phyloP scores from a whole-genome alignment of 2,888 invertebrate genomes.

The Plebejus melissa region DNA sequence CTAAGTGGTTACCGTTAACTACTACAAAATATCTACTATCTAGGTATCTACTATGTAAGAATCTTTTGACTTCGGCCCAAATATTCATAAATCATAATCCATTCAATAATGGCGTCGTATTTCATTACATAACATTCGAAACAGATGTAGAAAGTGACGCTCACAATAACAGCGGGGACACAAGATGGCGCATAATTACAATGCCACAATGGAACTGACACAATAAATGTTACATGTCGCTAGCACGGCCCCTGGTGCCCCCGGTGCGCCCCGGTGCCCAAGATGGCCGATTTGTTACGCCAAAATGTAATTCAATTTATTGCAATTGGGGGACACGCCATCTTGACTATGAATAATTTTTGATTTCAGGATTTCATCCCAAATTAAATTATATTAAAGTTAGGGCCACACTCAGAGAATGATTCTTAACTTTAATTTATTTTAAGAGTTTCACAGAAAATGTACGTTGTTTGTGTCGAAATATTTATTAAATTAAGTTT shows the following conservation, averaged over 20 bases:
- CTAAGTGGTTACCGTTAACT: no score
- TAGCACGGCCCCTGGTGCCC: constrained; percentile 30
- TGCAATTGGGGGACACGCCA: background rate
- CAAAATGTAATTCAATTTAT: constrained; percentile 29
- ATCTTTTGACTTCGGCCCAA: no score
- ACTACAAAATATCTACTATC: no score
- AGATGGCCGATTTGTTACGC: constrained; percentile 35
- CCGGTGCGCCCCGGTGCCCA: constrained; percentile 16
- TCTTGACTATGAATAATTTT: background rate
- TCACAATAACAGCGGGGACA: constrained; percentile 22
- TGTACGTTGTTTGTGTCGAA: no score
- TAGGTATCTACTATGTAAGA: no score
- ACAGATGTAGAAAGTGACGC: constrained; percentile 32
- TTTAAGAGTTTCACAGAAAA: no score
- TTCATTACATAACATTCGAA: constrained; percentile 19
- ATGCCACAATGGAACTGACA: constrained; percentile 38
- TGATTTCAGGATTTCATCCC: background rate
- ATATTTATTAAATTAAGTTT: no score
- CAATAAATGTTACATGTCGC: constrained; percentile 37
- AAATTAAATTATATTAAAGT: background rate
- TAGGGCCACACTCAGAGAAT: background rate
- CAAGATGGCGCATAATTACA: constrained; percentile 42
- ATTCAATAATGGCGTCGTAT: constrained; percentile 24
- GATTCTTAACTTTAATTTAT: no score
- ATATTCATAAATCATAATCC: constrained; percentile 1